Conservation (phyloP, 2,113 vertebrate genomes). For the Ondatra zibethicus region DNA sequence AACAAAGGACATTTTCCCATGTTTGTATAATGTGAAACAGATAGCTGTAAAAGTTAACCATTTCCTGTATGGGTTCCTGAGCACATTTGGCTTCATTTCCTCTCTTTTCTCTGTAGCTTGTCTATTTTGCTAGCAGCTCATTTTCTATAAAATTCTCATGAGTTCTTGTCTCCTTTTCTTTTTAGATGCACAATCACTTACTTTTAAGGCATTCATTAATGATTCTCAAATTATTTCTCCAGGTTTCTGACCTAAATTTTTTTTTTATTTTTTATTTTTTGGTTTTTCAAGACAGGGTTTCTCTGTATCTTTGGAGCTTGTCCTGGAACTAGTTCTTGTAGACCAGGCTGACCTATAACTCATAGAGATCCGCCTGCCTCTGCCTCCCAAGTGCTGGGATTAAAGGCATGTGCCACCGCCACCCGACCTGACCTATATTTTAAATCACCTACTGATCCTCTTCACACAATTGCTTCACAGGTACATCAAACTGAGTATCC, state of each 20-base stretch:
- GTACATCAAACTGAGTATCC: background rate
- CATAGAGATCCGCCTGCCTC: too few relatives aligned
- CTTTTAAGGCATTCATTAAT: slow-evolving; percentile 32
- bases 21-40: background rate
- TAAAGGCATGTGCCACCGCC: too few relatives aligned
- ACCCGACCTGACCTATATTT: background rate
- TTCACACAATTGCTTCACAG: background rate
- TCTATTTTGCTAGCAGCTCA: background rate
- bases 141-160: slow-evolving; percentile 10
- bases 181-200: background rate
- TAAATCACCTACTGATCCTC: background rate
- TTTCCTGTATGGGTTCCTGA: background rate
- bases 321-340: too few relatives aligned
- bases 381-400: too few relatives aligned
- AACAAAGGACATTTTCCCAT: background rate
- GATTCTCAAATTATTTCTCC: slow-evolving; percentile 12
- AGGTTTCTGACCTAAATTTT: background rate
- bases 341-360: too few relatives aligned
- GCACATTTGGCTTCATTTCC: background rate
- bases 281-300: too few relatives aligned
- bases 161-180: background rate
- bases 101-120: slow-evolving; percentile 8
- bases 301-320: too few relatives aligned
- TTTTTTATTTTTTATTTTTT: too few relatives aligned
- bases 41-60: background rate